These are phyloP conservation scores for Archaeoteleia sp. DNA, from an alignment of 2,888 invertebrate genomes.

Conservation along the genomic window DNA sequence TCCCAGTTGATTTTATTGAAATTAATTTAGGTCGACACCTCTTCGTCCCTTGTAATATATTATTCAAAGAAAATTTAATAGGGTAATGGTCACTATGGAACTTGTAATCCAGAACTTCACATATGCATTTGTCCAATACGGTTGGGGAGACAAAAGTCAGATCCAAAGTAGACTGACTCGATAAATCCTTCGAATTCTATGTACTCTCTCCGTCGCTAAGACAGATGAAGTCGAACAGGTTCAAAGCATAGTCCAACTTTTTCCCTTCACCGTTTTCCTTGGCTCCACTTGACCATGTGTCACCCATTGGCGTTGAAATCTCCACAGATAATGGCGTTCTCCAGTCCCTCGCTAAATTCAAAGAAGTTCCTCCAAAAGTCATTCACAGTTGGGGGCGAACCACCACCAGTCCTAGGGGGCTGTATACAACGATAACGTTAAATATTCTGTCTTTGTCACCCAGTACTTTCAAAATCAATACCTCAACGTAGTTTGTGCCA, in stretches of 20 bases:
- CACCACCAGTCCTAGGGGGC: background rate
- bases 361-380: constrained; percentile 1
- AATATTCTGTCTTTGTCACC: background rate
- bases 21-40: no score
- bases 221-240: background rate
- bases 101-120: constrained; percentile 8
- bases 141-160: background rate
- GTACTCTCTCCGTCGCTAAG: constrained; percentile 6
- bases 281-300: background rate
- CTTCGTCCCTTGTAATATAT: no score
- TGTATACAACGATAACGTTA: constrained; percentile 2
- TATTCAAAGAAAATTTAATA: background rate
- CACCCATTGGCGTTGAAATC: constrained; percentile 8
- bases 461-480: constrained; percentile 1
- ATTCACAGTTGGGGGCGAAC: background rate
- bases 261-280: constrained; percentile 4
- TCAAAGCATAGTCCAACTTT: constrained; percentile 1
- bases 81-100: no score
- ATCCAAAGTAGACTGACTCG: constrained; percentile 4
- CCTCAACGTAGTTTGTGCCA: constrained; percentile 8
- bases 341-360: background rate
- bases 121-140: background rate
- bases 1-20: background rate
- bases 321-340: constrained; percentile 2
- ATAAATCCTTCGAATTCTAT: constrained; percentile 1